Evolutionary conservation across 2,888 invertebrate genomes (phyloP).

Genomic region (Criorhina ranunculi): DNA sequence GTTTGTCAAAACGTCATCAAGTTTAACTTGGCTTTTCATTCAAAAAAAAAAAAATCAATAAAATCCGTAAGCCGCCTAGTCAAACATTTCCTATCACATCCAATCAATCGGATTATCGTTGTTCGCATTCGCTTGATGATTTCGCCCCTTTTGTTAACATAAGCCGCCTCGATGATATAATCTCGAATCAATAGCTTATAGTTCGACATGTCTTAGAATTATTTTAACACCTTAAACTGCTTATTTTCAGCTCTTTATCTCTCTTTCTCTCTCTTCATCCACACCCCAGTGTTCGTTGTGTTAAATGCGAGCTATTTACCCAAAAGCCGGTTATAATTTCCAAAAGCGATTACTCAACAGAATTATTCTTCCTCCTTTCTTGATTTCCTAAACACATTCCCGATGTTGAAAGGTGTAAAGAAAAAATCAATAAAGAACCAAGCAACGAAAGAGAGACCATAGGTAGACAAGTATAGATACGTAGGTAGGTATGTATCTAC

Average conservation of each 20-base stretch:
- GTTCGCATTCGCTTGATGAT: conserved; percentile 18
- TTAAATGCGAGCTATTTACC: conserved; percentile 34
- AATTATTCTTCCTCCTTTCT: conserved; percentile 22
- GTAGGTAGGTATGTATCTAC: conserved; percentile 18
- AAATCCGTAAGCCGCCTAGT: conserved; percentile 4
- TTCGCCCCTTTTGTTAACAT: neutral
- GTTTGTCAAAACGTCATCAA: conserved; percentile 12
- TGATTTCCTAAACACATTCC: conserved; percentile 42
- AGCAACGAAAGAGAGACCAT: neutral
- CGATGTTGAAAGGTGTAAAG: conserved; percentile 8
- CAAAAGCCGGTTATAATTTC: conserved; percentile 49
- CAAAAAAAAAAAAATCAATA: conserved; percentile 25
- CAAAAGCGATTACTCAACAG: conserved; percentile 36
- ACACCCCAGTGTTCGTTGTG: neutral
- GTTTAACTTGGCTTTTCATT: conserved; percentile 7
- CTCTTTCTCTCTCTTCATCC: neutral
- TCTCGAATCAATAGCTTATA: conserved; percentile 30
- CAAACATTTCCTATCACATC: conserved; percentile 2
- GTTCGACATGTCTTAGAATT: conserved; percentile 20
- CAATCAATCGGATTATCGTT: conserved; percentile 31
- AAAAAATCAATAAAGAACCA: conserved; percentile 27
- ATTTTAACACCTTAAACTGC: conserved; percentile 42
- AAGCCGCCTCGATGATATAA: conserved; percentile 25
- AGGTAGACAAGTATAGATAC: conserved; percentile 4
- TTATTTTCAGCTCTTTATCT: neutral